A percentile compares a stretch with the other conserved stretches of the same genome.
phyloP scores from a whole-genome alignment of 37 sponge, comb jelly and placozoan species.

The Petrosia ficiformis region DNA sequence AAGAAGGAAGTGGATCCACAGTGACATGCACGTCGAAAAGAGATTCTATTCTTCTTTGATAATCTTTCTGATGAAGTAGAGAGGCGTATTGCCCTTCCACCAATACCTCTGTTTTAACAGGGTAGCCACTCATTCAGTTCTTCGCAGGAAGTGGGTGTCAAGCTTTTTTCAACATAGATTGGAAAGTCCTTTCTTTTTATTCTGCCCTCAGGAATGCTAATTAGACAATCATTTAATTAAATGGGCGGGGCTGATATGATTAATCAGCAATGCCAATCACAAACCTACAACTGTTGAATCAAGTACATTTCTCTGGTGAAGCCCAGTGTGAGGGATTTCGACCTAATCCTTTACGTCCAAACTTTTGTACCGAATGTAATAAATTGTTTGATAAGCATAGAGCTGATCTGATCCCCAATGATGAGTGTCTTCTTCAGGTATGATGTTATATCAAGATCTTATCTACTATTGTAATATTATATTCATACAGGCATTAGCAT shows the following conservation, averaged over 20 bases:
- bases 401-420: slow-evolving; percentile 45
- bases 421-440: slow-evolving; percentile 47
- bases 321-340: slow-evolving; percentile 44
- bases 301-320: slow-evolving; percentile 75
- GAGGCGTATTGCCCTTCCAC: no score
- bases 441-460: background rate
- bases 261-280: slow-evolving; percentile 45
- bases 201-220: no score
- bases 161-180: no score
- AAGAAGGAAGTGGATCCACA: background rate
- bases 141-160: no score
- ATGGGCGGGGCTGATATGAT: no score
- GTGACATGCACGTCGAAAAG: slow-evolving; percentile 35
- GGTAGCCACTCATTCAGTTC: no score
- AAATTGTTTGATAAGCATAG: slow-evolving; percentile 69
- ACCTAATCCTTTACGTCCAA: slow-evolving; percentile 64
- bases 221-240: background rate
- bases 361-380: slow-evolving; percentile 67
- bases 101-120: no score
- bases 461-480: background rate
- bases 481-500: slow-evolving; percentile 65
- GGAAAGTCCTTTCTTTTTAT: no score
- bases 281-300: slow-evolving; percentile 34
- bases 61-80: no score
- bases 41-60: slow-evolving; percentile 22